Evolutionary conservation across 2,888 invertebrate species (phyloP).

Genomic region (Xylota segnis): DNA sequence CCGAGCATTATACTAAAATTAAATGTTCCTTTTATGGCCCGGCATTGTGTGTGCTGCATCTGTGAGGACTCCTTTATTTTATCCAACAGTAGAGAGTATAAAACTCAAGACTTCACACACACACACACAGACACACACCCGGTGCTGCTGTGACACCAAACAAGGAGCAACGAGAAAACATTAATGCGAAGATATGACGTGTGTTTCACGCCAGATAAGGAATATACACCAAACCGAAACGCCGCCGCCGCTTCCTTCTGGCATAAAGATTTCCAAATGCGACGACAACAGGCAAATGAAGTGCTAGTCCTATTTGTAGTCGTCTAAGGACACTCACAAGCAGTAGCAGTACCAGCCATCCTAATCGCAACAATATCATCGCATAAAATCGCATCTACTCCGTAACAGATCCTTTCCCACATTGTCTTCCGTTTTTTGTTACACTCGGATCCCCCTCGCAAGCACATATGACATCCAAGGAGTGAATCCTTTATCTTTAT

Average conservation of each 20-base stretch:
- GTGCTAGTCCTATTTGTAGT: constrained; percentile 57
- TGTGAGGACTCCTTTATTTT: constrained; percentile 63
- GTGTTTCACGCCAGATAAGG: constrained; percentile 76
- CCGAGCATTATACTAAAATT: constrained; percentile 72
- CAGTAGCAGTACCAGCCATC: neutral
- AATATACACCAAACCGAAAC: constrained; percentile 45
- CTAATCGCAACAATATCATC: constrained; percentile 71
- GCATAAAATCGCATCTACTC: constrained; percentile 74
- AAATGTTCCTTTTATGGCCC: constrained; percentile 70
- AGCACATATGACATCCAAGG: constrained; percentile 67
- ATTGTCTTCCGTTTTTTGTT: constrained; percentile 75
- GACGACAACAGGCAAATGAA: constrained; percentile 73
- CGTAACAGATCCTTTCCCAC: constrained; percentile 71
- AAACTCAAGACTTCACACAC: constrained; percentile 33
- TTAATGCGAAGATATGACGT: constrained; percentile 77
- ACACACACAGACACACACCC: no score
- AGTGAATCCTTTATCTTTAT: constrained; percentile 66
- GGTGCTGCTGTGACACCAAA: constrained; percentile 47
- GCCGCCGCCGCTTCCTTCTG: constrained; percentile 66
- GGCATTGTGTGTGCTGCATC: constrained; percentile 57
- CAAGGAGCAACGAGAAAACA: constrained; percentile 72
- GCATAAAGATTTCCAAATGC: constrained; percentile 72
- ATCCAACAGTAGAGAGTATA: constrained; percentile 38
- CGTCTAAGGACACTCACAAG: constrained; percentile 22
- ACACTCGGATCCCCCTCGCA: neutral